These are phyloP conservation scores for Musca domestica DNA, from an alignment of 1,140 invertebrate species.

Conservation along the genomic window DNA sequence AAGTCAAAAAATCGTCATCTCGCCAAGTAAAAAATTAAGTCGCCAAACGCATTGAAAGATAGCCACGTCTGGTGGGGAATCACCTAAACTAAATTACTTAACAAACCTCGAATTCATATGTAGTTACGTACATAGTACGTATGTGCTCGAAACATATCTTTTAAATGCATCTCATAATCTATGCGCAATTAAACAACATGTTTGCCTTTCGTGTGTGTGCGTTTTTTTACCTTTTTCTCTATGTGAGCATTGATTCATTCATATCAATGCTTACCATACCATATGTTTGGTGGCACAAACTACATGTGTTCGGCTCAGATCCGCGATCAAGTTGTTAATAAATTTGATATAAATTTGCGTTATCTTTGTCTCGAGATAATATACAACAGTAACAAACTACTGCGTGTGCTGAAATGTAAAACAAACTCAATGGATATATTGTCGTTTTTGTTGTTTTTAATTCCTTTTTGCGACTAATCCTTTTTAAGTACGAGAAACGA, in stretches of 20 bases:
- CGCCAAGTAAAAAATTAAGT: too few species aligned
- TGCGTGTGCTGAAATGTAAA: background rate
- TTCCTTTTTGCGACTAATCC: background rate
- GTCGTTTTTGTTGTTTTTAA: background rate
- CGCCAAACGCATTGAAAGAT: background rate
- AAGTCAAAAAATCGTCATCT: too few species aligned
- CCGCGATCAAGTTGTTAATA: constrained; percentile 4
- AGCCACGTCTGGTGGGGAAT: too few species aligned
- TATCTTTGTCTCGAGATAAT: too few species aligned
- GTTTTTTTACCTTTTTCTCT: too few species aligned
- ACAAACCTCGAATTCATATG: background rate
- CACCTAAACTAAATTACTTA: too few species aligned
- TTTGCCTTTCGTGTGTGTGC: background rate
- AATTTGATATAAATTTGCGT: constrained; percentile 13
- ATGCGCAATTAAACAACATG: constrained; percentile 22
- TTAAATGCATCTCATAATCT: constrained; percentile 20
- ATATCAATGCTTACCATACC: too few species aligned
- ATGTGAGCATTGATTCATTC: too few species aligned
- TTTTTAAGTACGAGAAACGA: too few species aligned
- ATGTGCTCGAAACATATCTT: background rate
- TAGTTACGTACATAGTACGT: background rate
- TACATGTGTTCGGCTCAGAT: background rate
- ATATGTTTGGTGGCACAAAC: too few species aligned
- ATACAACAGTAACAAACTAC: too few species aligned
- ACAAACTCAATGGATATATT: background rate